Conservation (phyloP, 2,888 invertebrate species). For the Sphaerophoria rueppellii region DNA sequence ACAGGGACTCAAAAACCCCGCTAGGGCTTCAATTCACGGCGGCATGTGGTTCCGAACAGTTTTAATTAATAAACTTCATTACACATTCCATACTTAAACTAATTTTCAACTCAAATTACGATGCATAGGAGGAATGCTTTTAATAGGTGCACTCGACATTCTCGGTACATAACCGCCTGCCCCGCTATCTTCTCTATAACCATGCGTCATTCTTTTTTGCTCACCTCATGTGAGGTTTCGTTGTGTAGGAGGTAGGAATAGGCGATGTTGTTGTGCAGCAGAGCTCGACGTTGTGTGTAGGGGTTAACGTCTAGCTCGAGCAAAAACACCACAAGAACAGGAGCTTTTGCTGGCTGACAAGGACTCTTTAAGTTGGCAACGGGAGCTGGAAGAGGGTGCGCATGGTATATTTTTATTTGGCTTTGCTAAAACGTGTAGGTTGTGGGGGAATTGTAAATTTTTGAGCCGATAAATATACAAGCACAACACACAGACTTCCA, state of each 20-base stretch:
- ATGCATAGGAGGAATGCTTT: slow-evolving; percentile 75
- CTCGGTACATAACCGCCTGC: not conserved
- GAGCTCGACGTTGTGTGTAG: not conserved
- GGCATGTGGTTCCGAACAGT: slow-evolving; percentile 75
- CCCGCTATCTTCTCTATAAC: slow-evolving; percentile 3
- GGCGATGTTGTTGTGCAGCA: slow-evolving; percentile 1
- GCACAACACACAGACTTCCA: not conserved
- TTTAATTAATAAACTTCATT: slow-evolving; percentile 77
- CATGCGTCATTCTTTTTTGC: slow-evolving; percentile 15
- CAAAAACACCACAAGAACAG: slow-evolving; percentile 17
- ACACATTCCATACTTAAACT: slow-evolving; percentile 77
- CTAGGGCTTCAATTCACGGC: slow-evolving; percentile 72
- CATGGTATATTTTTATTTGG: slow-evolving; percentile 14
- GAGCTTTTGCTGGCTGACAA: slow-evolving; percentile 24
- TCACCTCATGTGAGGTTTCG: slow-evolving; percentile 23
- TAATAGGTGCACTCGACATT: slow-evolving; percentile 75
- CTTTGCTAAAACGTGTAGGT: not conserved
- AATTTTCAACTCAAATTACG: slow-evolving; percentile 77
- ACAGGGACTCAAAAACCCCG: slow-evolving; percentile 71
- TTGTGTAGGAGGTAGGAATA: slow-evolving; percentile 7
- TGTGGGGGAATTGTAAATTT: slow-evolving; percentile 45
- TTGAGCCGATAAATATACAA: slow-evolving; percentile 54
- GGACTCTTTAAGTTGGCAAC: slow-evolving; percentile 40
- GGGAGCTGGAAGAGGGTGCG: too few species aligned
- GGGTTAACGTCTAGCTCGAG: slow-evolving; percentile 3